phyloP scores from a whole-genome alignment of 2,113 vertebrate genomes.

The Nothocercus julius region DNA sequence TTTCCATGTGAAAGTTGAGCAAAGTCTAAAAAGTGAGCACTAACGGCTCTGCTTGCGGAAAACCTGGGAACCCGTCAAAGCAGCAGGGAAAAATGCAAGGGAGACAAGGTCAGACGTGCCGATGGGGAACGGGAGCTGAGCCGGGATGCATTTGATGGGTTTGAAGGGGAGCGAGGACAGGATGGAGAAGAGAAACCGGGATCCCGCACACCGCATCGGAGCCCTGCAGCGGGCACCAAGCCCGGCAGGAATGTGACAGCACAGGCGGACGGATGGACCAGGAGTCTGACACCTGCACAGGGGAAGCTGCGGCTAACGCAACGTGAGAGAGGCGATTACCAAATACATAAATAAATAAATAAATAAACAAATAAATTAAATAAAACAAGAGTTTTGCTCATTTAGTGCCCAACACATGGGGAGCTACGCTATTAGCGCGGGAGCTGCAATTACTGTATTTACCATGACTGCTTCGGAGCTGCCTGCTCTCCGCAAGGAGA shows the following conservation, averaged over 20 bases:
- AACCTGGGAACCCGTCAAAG: not conserved
- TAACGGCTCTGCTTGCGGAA: rapidly evolving
- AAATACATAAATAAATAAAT: no score
- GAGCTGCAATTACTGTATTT: not conserved
- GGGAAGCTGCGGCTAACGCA: not conserved
- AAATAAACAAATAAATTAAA: no score
- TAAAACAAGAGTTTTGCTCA: not conserved
- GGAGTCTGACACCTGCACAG: not conserved
- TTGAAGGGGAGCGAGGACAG: not conserved
- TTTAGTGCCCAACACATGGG: rapidly evolving
- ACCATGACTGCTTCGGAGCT: no score
- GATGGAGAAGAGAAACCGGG: not conserved
- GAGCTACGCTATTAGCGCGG: not conserved
- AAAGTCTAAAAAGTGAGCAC: not conserved
- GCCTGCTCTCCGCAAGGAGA: no score
- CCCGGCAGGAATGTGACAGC: not conserved
- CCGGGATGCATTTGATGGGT: not conserved
- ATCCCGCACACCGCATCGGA: not conserved
- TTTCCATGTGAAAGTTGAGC: not conserved
- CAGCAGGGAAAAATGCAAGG: not conserved
- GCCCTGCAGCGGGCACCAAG: not conserved
- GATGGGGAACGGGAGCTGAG: not conserved
- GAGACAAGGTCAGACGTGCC: not conserved
- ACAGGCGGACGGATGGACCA: no score
- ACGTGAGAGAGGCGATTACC: no score